Conservation (phyloP, 2,797 vertebrate genomes). For the Thamnophis elegans region DNA sequence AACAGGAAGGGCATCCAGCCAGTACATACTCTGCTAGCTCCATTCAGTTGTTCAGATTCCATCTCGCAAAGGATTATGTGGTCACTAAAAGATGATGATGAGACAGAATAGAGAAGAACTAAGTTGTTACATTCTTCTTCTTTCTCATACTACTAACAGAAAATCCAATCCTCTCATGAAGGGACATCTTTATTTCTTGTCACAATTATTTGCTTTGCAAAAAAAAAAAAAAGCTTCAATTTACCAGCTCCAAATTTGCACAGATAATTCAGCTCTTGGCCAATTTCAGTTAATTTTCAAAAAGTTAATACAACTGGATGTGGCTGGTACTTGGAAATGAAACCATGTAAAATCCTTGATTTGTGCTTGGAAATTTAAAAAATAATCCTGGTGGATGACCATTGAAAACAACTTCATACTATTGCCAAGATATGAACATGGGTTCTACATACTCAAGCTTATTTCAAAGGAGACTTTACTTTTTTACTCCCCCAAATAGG, state of each 20-base stretch:
- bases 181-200: neutral
- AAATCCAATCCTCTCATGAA: neutral
- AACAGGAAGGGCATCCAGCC: too few species aligned
- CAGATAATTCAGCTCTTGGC: neutral
- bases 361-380: neutral
- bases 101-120: neutral
- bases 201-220: neutral
- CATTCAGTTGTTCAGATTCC: too few species aligned
- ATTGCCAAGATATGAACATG: neutral
- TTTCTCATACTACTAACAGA: neutral
- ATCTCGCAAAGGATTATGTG: too few species aligned
- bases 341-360: neutral
- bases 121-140: neutral
- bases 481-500: neutral
- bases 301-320: neutral
- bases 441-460: neutral
- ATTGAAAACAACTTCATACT: neutral
- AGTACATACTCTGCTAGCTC: too few species aligned
- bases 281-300: neutral
- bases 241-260: neutral
- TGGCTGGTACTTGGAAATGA: neutral
- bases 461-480: neutral
- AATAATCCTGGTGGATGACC: neutral
- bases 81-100: too few species aligned
- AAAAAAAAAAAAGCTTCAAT: neutral